phyloP scores from a whole-genome alignment of 2,888 invertebrate species.

The Limnephilus lunatus region DNA sequence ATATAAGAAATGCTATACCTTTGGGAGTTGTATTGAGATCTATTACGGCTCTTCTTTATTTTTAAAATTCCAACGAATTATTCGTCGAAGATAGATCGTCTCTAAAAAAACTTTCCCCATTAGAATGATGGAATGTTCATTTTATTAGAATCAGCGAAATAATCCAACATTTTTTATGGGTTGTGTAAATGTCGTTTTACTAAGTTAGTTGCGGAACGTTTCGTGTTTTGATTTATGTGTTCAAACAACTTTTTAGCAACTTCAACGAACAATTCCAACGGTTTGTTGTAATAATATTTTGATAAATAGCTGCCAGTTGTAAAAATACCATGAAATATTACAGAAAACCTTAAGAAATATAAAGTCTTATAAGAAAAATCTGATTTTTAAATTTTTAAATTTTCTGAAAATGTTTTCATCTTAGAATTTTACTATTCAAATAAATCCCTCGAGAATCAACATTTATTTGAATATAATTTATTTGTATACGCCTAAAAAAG shows the following conservation, averaged over 20 bases:
- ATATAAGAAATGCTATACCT: not conserved
- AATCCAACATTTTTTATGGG: not conserved
- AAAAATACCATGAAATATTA: not conserved
- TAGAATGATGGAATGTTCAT: conserved; percentile 17
- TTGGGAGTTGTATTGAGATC: not conserved
- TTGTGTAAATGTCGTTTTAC: not conserved
- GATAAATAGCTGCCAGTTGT: not conserved
- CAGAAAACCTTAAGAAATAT: not conserved
- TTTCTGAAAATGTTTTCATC: not conserved
- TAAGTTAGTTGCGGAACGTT: not conserved
- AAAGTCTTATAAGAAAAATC: not conserved
- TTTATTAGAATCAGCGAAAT: not conserved
- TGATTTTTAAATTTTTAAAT: not conserved
- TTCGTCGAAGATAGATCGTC: not conserved
- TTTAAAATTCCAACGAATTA: not conserved
- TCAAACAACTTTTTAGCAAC: not conserved
- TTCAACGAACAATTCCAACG: not conserved
- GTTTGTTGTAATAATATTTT: not conserved
- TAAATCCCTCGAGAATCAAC: no score
- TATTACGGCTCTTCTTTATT: not conserved
- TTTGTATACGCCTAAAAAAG: no score
- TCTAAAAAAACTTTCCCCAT: conserved; percentile 1
- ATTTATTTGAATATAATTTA: no score
- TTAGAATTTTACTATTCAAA: not conserved
- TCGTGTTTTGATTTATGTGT: not conserved